Base-by-base conservation (phyloP, 1,140 invertebrate species). In the Rhynchophorus ferrugineus region DNA sequence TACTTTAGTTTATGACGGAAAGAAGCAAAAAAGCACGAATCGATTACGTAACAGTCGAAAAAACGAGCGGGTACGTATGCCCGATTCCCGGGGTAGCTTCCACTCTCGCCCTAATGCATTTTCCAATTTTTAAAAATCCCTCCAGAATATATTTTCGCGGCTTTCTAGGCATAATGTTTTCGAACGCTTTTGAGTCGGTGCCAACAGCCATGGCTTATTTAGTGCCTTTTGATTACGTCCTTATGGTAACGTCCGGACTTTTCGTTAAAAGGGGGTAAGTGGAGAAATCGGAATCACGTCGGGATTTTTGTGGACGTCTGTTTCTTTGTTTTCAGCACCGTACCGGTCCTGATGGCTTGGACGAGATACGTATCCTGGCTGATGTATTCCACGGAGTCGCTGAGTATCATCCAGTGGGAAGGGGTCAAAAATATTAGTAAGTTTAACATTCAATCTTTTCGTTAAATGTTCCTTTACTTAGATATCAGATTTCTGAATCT, bases 291-390 rank as follows among this genome's bases (percentile, higher is more conserved):
- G 5, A 14, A 19, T 6, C 13, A 19, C 51, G 29, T 19, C 5
- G 37, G 13, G 13, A 29, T 29, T 6, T 29, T 29, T 29, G 24
- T 29, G 24, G 5, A 29, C 24, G 5, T 20, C 18, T 43, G 6
- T 16, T 7, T 43, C 6, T 43, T 5, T 41, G 39, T 44, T 76
- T 76, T 20, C 65, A 87, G 87, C 55, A 81, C 89, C 2, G 71
- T 94, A 49, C 90, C 92, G 0, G 66, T 72, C 51, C 85, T 87
- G 54, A 74, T 95, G 21, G 75, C 78, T 17, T 95, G 91, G 88
- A 76, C 91, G 1, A 84, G 87, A 62, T 91, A 92, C 66, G 62
- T 95, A 8, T 95, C 91, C 0, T 97, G 93, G 91, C 78, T 97
- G 62, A 83, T 90, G 70, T 94, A 95, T 69, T 85, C 87, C 1